These are phyloP conservation scores for Scaptomyza parva DNA, from an alignment of 2,888 invertebrate genomes.

Conservation along the genomic window DNA sequence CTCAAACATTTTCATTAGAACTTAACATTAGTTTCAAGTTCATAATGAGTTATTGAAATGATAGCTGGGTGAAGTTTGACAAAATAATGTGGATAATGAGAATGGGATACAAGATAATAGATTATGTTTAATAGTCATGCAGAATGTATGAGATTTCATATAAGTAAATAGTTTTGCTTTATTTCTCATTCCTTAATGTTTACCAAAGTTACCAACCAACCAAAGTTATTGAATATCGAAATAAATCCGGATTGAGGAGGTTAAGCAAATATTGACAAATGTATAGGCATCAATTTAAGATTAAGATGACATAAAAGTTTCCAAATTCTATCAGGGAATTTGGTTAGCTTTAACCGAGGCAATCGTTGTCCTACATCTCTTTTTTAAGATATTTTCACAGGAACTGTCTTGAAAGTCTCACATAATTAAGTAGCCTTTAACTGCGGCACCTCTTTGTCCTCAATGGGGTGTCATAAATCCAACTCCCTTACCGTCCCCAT, in stretches of 20 bases:
- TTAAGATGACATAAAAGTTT: background rate
- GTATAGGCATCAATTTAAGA: background rate
- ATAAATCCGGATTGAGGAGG: too few relatives aligned
- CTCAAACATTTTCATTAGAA: slow-evolving; percentile 19
- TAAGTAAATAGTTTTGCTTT: too few relatives aligned
- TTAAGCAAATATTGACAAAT: background rate
- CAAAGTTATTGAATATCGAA: too few relatives aligned
- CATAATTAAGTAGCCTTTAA: slow-evolving; percentile 60
- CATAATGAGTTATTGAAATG: background rate
- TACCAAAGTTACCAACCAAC: too few relatives aligned
- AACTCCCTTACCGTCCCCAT: slow-evolving; percentile 12
- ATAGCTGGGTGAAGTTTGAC: background rate
- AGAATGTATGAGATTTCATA: too few relatives aligned
- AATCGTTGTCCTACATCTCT: slow-evolving; percentile 16
- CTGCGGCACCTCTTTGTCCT: slow-evolving; percentile 51
- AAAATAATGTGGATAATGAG: background rate
- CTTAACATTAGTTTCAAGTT: background rate
- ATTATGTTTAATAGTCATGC: too few relatives aligned
- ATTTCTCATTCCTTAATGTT: too few relatives aligned
- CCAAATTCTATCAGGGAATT: background rate
- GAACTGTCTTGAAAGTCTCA: slow-evolving; percentile 53
- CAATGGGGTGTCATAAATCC: slow-evolving; percentile 28
- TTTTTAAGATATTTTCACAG: slow-evolving; percentile 30
- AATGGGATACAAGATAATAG: background rate
- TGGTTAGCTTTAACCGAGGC: background rate